phyloP scores from a whole-genome alignment of 2,888 invertebrate genomes.

The Cosmorhoe ocellata region DNA sequence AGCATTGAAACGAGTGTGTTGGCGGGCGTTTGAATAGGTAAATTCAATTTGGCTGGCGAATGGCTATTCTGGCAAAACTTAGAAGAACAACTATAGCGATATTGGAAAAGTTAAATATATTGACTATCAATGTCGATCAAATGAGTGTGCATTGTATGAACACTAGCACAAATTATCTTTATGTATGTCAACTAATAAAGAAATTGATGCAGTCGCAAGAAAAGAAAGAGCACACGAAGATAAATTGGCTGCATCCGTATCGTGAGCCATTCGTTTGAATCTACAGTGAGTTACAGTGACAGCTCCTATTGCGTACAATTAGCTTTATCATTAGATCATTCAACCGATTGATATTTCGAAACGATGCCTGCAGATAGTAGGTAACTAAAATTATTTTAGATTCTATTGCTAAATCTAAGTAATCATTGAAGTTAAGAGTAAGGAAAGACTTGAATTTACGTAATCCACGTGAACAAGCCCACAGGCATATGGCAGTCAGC shows the following conservation, averaged over 20 bases:
- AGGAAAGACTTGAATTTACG: too few species aligned
- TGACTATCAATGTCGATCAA: too few species aligned
- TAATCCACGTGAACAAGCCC: not conserved
- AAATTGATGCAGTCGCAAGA: constrained; percentile 30
- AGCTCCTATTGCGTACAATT: constrained; percentile 50
- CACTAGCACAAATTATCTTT: too few species aligned
- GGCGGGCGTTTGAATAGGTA: constrained; percentile 34
- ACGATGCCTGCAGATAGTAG: not conserved
- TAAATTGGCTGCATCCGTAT: constrained; percentile 63
- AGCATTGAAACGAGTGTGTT: constrained; percentile 45
- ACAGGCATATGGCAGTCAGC: not conserved
- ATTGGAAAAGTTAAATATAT: not conserved
- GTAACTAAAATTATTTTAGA: too few species aligned
- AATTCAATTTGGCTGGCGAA: constrained; percentile 20
- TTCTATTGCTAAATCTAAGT: too few species aligned
- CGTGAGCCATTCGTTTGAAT: constrained; percentile 51
- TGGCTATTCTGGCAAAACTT: constrained; percentile 1
- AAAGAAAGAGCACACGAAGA: constrained; percentile 35
- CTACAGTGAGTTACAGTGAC: constrained; percentile 47
- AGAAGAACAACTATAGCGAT: not conserved
- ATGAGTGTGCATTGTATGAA: not conserved
- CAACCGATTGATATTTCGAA: constrained; percentile 23
- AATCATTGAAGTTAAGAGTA: too few species aligned
- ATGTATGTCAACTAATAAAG: constrained; percentile 15
- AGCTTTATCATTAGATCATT: constrained; percentile 39